Evolutionary conservation across 1,140 invertebrate species (phyloP).

Genomic region (Caerostris extrusa): DNA sequence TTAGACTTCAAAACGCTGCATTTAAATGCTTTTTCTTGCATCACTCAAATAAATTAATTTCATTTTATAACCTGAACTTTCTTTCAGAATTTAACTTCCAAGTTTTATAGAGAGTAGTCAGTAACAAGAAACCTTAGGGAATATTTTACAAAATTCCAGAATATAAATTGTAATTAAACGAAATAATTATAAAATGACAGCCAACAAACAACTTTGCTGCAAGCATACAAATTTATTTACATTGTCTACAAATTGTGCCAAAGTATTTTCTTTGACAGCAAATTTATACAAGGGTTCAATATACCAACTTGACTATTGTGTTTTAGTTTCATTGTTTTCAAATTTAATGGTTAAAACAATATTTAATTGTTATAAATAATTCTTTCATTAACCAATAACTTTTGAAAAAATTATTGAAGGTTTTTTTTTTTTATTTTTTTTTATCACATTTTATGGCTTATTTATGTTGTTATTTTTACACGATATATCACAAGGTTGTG

Average conservation of each 20-base stretch:
- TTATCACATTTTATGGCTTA: constrained; percentile 70
- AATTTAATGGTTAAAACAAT: constrained; percentile 1
- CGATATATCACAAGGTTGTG: constrained; percentile 46
- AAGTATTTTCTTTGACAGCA: constrained; percentile 49
- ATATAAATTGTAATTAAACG: no score
- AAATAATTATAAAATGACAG: not conserved
- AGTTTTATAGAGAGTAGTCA: no score
- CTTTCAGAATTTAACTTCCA: no score
- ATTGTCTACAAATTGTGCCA: constrained; percentile 68
- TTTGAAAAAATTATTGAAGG: constrained; percentile 3
- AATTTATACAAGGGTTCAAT: constrained; percentile 60
- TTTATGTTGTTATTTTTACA: constrained; percentile 41
- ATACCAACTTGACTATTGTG: not conserved
- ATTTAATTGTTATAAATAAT: not conserved
- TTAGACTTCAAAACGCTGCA: no score
- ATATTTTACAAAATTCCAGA: no score
- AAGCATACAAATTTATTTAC: constrained; percentile 77
- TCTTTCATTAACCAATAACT: not conserved
- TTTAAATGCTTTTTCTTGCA: no score
- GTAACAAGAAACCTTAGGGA: no score
- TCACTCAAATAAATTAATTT: no score
- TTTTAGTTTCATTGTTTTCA: not conserved
- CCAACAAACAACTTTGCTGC: constrained; percentile 79
- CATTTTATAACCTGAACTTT: no score
- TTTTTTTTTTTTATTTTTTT: not conserved